Percentiles rank a stretch among this genome's conserved stretches.
Conservation (phyloP, 2,113 vertebrate genomes). For the Sphyrna mokarran region DNA sequence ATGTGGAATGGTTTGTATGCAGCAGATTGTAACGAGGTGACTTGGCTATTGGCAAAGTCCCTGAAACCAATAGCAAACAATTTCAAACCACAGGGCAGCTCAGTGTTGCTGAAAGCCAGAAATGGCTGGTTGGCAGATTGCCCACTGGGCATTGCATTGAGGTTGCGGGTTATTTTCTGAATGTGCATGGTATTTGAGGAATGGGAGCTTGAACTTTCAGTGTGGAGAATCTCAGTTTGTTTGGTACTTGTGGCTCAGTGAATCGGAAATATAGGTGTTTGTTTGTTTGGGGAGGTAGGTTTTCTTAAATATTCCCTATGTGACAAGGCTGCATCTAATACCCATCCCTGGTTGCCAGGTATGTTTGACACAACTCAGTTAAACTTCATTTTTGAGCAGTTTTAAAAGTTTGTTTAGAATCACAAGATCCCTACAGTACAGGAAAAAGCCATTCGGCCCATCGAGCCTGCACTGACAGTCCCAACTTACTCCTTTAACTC, state of each 20-base stretch:
- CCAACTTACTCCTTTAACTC: too few relatives aligned
- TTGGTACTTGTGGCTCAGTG: conserved; percentile 26
- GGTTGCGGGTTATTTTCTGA: not conserved
- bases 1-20: conserved; percentile 37
- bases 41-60: conserved; percentile 24
- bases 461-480: too few relatives aligned
- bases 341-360: not conserved
- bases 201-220: not conserved
- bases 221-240: not conserved
- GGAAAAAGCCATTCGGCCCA: too few relatives aligned
- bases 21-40: conserved; percentile 9
- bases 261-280: not conserved
- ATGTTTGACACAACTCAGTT: not conserved
- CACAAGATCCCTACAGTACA: too few relatives aligned
- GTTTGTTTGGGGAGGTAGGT: not conserved
- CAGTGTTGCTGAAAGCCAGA: not conserved
- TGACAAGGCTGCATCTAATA: not conserved
- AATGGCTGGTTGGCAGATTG: not conserved
- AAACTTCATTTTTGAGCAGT: not conserved
- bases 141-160: not conserved
- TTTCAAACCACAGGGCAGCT: not conserved
- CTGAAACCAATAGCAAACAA: too few relatives aligned
- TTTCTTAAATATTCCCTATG: not conserved
- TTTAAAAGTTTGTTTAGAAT: not conserved
- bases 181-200: not conserved